Base-by-base conservation (phyloP, 1,140 invertebrate species). In the Euglossa dilemma region DNA sequence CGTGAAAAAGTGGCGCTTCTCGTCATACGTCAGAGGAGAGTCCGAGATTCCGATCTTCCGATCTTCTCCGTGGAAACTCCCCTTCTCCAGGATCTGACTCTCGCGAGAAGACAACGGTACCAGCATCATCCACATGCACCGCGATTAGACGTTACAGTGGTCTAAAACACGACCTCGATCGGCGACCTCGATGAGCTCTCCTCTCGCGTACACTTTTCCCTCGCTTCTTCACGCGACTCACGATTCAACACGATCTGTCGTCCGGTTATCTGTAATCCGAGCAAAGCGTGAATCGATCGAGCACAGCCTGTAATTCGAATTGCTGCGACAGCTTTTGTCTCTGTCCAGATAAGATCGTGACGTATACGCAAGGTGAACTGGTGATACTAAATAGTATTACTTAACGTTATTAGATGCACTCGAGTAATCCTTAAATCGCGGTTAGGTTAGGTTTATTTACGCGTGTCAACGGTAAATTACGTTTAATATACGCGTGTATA, bases 141-240 rank as follows among this genome's bases (percentile, higher is more conserved):
- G 18, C 50, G 57, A 67, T 84, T 86, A 84, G 66, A 86, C 69
- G 74, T 85, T 83, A 87, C 72, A 47, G 72, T 80, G 45, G 61
- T 89, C 7, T 61, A 25, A 61, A 61, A 61, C 5, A 61, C 80
- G 91, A 90, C 91, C 91, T 85, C 86, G 81, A 90, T 92, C 79
- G 82, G 43, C 84, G 85, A 84, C 91, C 89, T 90, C 88, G 85
- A 91, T 92, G 87, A 85, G 72, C 71, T 52, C 81, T 87, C 71
- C 80, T 78, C 28, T n/a, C n/a, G 23, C 52, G 45, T 70, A 28
- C 52, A 66, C 57, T 20, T 69, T 57, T 16, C 28, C 8, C 28
- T 79, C 20, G 6, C 67, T 56, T 84, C 59, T 52, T 64, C 28
- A 0, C 45, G 16, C 18, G 4, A 1, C 25, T 50, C n/a, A 14